phyloP scores from a whole-genome alignment of 2,113 vertebrate genomes.

The Martes martes region DNA sequence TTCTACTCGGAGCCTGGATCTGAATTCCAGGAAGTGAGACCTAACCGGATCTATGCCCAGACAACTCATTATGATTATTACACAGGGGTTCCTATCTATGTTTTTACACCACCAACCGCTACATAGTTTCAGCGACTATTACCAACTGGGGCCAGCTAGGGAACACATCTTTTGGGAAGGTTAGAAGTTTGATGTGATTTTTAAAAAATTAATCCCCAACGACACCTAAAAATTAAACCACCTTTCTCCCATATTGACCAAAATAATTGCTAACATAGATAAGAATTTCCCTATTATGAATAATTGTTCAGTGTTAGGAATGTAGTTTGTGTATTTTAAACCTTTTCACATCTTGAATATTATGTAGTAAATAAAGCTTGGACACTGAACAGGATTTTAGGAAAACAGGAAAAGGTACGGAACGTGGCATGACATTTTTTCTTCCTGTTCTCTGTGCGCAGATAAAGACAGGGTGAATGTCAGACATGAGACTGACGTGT shows the following conservation, averaged over 20 bases:
- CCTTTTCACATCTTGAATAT: background rate
- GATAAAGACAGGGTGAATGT: background rate
- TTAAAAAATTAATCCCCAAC: background rate
- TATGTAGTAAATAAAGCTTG: background rate
- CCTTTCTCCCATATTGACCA: background rate
- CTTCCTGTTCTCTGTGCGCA: background rate
- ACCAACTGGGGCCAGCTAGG: background rate
- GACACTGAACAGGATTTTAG: background rate
- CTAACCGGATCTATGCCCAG: background rate
- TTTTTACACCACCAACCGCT: background rate
- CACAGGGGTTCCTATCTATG: background rate
- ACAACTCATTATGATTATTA: background rate
- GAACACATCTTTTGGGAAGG: background rate
- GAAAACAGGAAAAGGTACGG: background rate
- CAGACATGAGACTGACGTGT: accelerated
- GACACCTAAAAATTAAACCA: background rate
- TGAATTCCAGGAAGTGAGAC: conserved; percentile 46
- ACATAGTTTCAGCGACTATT: background rate
- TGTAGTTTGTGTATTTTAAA: background rate
- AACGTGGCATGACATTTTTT: too few relatives aligned
- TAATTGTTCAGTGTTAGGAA: background rate
- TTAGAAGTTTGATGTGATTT: background rate
- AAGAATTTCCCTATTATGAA: background rate
- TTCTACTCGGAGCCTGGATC: background rate
- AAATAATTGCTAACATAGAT: background rate